Evolutionary conservation across 2,797 vertebrate species (phyloP).

Genomic region (Mus minutoides): DNA sequence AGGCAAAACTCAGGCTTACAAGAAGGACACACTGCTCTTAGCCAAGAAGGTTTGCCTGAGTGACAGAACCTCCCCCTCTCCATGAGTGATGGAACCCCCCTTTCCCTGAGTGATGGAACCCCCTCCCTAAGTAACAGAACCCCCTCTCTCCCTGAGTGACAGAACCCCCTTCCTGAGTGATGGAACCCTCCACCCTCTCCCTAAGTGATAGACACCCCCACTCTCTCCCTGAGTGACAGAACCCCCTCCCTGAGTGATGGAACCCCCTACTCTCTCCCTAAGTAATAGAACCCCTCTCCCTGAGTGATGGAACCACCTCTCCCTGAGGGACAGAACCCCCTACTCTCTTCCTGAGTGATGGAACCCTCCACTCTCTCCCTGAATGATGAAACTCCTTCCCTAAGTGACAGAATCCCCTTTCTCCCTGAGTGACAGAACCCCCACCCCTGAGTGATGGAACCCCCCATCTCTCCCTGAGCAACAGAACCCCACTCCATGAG

Average conservation of each 20-base stretch:
- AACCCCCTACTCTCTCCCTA: no score
- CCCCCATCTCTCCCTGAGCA: neutral
- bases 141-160: no score
- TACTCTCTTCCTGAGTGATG: neutral
- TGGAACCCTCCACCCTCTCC: neutral
- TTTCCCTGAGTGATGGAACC: neutral
- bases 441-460: neutral
- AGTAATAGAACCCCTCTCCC: neutral
- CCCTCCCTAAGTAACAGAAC: neutral
- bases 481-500: neutral
- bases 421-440: neutral
- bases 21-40: constrained; percentile 88
- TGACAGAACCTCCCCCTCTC: neutral
- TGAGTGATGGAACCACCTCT: no score
- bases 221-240: no score
- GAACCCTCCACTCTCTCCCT: no score
- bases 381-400: neutral
- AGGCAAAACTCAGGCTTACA: constrained; percentile 85
- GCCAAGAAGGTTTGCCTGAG: constrained; percentile 91
- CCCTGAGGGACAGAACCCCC: neutral
- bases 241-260: neutral
- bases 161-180: neutral
- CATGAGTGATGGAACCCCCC: no score
- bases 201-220: neutral
- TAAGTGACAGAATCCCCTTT: no score